Conservation (phyloP, 2,888 invertebrate species). For the Tipula confusa region DNA sequence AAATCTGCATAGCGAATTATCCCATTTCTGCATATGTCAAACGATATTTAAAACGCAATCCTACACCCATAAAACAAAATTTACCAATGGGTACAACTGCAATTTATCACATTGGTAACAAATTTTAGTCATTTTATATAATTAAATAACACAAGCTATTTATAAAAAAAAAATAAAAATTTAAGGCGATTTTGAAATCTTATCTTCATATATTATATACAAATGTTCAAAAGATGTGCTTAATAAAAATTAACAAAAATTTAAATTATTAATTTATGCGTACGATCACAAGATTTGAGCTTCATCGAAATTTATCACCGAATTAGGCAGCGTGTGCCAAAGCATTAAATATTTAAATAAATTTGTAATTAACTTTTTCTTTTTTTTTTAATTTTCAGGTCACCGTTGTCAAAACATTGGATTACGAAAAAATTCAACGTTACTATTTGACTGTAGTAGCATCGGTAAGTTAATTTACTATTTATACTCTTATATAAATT, state of each 20-base stretch:
- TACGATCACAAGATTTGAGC: neutral
- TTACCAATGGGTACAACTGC: neutral
- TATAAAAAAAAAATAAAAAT: neutral
- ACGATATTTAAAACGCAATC: neutral
- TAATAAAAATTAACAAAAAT: neutral
- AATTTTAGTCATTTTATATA: neutral
- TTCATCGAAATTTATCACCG: neutral
- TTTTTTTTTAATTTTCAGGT: slow-evolving; percentile 49
- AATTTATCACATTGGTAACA: neutral
- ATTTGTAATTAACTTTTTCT: neutral
- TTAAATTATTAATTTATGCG: neutral
- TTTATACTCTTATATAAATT: neutral
- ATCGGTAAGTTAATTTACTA: slow-evolving; percentile 61
- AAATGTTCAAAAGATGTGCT: neutral
- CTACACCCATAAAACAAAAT: neutral
- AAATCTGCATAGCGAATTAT: neutral
- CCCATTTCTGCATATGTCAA: neutral
- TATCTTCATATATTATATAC: too few relatives aligned
- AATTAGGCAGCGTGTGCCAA: too few relatives aligned
- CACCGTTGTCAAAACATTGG: slow-evolving; percentile 77
- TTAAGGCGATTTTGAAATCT: neutral
- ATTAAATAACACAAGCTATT: slow-evolving; percentile 15
- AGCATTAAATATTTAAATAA: neutral
- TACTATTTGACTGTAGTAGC: slow-evolving; percentile 85
- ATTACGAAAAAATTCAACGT: slow-evolving; percentile 81